These are phyloP conservation scores for Lateolabrax maculatus DNA, from an alignment of 2,797 vertebrate species.

Conservation along the genomic window DNA sequence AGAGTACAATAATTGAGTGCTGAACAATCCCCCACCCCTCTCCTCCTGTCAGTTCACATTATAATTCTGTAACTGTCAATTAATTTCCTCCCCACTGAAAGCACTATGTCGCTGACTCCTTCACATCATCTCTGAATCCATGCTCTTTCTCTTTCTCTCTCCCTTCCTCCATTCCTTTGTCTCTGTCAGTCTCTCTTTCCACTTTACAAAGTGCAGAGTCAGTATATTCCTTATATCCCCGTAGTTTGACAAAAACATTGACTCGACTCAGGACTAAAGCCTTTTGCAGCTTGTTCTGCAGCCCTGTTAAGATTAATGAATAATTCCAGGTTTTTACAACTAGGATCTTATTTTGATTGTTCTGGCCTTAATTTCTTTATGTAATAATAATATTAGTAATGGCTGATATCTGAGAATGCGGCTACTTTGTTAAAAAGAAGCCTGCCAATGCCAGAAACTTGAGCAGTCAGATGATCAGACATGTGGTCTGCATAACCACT, in stretches of 20 bases:
- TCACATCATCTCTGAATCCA: neutral
- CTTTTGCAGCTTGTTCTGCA: neutral
- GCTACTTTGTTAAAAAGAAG: neutral
- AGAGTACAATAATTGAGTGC: constrained; percentile 15
- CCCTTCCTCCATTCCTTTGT: neutral
- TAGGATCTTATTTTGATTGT: neutral
- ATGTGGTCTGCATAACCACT: neutral
- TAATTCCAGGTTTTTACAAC: neutral
- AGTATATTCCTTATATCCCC: neutral
- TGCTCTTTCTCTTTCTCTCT: neutral
- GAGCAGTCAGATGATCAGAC: neutral
- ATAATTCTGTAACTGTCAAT: constrained; percentile 16
- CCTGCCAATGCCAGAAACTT: too few species aligned
- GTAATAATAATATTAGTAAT: neutral
- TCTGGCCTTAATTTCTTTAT: neutral
- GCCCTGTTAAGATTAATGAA: neutral
- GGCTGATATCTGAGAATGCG: neutral
- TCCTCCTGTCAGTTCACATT: neutral
- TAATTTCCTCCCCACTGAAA: constrained; percentile 1
- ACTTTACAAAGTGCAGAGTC: constrained; percentile 7
- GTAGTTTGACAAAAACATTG: neutral
- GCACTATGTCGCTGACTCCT: neutral
- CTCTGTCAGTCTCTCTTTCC: neutral
- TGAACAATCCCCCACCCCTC: neutral
- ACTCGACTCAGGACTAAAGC: neutral